phyloP scores from a whole-genome alignment of 2,113 vertebrate genomes.

The Dicrurus megarhynchus region DNA sequence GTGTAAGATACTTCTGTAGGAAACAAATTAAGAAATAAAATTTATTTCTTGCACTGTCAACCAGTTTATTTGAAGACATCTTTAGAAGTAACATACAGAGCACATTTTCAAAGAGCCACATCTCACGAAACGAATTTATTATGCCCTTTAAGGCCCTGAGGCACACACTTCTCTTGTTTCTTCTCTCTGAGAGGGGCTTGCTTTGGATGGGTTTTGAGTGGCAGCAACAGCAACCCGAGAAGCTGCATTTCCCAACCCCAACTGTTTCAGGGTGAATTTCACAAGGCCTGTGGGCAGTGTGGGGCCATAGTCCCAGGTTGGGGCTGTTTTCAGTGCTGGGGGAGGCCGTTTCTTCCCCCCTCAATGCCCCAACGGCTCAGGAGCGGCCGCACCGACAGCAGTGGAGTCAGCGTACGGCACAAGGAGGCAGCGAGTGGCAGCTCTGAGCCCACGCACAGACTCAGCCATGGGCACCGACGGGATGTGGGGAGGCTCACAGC shows the following conservation, averaged over 20 bases:
- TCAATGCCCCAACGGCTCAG: fast-evolving
- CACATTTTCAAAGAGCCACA: neutral
- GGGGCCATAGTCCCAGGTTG: neutral
- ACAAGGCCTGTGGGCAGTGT: neutral
- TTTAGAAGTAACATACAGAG: neutral
- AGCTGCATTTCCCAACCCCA: neutral
- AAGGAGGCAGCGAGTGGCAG: neutral
- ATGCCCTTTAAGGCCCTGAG: too few species aligned
- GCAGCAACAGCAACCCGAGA: neutral
- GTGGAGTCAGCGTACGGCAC: fast-evolving
- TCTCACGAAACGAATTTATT: neutral
- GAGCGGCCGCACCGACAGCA: neutral
- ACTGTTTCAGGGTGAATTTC: neutral
- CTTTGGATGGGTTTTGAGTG: fast-evolving
- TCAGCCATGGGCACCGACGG: neutral
- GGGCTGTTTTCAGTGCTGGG: fast-evolving
- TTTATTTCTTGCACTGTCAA: neutral
- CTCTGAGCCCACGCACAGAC: fast-evolving
- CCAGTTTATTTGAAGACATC: neutral
- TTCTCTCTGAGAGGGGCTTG: too few species aligned
- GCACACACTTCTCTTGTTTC: neutral
- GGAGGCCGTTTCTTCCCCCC: fast-evolving
- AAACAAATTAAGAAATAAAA: neutral
- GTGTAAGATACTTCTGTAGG: neutral
- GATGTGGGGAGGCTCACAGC: neutral